These are phyloP conservation scores for Anguilla obscura DNA, from an alignment of 2,797 vertebrate species.

Conservation along the genomic window DNA sequence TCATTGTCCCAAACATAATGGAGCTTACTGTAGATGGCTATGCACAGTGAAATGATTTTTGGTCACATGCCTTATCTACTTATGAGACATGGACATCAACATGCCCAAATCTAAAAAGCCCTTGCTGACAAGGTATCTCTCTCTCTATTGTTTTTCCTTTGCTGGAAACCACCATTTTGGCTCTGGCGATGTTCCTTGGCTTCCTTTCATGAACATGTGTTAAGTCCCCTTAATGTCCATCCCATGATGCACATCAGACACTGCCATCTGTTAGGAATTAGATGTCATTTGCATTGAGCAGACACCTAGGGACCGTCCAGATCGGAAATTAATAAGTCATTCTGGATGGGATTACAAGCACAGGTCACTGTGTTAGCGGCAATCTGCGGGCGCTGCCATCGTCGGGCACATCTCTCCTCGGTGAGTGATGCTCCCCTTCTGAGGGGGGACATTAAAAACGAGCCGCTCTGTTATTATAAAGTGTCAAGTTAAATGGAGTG, in stretches of 20 bases:
- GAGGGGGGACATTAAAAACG: constrained; percentile 5
- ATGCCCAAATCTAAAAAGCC: neutral
- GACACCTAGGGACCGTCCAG: neutral
- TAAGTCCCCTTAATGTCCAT: neutral
- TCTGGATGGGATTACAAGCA: neutral
- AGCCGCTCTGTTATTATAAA: neutral
- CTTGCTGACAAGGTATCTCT: neutral
- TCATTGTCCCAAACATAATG: no score
- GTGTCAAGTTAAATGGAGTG: constrained; percentile 8
- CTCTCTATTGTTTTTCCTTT: neutral
- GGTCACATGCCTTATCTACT: neutral
- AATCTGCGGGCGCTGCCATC: no score
- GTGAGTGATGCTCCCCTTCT: neutral
- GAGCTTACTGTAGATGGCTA: no score
- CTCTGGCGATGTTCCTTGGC: neutral
- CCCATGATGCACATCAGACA: constrained; percentile 2
- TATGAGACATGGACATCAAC: neutral
- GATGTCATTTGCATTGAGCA: neutral
- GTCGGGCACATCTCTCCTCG: neutral
- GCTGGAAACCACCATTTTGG: neutral
- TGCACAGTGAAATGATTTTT: no score
- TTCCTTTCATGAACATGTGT: neutral
- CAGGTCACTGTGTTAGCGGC: neutral
- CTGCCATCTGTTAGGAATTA: constrained; percentile 7
- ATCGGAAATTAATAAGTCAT: constrained; percentile 4